Base-by-base conservation (phyloP, 2,888 invertebrate species). In the Torymus tubicola region DNA sequence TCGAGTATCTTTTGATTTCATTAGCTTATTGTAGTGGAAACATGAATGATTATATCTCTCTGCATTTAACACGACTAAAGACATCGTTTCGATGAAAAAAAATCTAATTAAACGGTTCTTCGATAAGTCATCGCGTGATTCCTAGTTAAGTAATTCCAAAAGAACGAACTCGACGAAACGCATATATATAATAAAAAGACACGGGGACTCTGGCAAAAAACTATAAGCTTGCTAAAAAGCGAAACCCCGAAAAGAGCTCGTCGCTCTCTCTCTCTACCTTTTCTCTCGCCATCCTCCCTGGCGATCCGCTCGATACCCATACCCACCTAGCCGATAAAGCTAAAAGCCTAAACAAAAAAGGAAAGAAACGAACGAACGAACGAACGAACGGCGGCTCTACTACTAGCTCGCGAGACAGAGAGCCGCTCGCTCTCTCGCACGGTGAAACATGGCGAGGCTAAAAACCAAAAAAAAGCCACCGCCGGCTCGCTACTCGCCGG, bases 391-490 rank as follows among this genome's bases (percentile, higher is more conserved):
- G 63, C 63, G 63, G 31, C n/a, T 16, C n/a, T 16, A 60, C 18
- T 18, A 18, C 60, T 60, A 60, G 60, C 18, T 60, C 60, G 60
- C 60, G 60, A n/a, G 14, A 60, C 11, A 60, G 60, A 60, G 11
- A 18, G 11, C 16, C 16, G n/a, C 58, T 11, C 58, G 3, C 16
- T 11, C 18, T 12, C 64, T 53, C 31, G 24, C n/a, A 42, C 70
- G 18, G 70, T 60, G 61, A 53, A 60, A 61, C 52, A 61, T 50
- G 61, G 61, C 52, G 71, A 18, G 21, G 81, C 74, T 73, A 76
- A 78, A 42, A 58, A 75, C 18, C n/a, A 31, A 64, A 24, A 64
- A 64, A 64, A 42, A n/a, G 67, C 58, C 10, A n/a, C 60, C 58
- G 42, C 42, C 42, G 42, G 42, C 42, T 42, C 42, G 42, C 42